Evolutionary conservation across 1,140 invertebrate genomes (phyloP).

Genomic region (Sipha flava): DNA sequence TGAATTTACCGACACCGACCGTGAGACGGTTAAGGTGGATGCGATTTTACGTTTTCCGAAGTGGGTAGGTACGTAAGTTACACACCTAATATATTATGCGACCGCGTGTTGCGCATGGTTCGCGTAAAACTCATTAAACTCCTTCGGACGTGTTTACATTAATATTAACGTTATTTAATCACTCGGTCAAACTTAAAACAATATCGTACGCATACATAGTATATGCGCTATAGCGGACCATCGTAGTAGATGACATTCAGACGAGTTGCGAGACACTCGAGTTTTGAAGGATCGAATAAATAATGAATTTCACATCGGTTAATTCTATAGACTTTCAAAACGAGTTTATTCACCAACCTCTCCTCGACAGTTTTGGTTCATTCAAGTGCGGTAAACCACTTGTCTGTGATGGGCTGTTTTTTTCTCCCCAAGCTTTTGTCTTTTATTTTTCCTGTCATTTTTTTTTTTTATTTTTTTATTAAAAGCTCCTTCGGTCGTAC

Average conservation of each 20-base stretch:
- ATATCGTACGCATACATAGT: background rate
- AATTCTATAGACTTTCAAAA: background rate
- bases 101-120: too few relatives aligned
- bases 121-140: background rate
- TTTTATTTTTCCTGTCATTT: background rate
- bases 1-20: background rate
- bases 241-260: background rate
- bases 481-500: background rate
- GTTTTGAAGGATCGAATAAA: background rate
- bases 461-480: too few relatives aligned
- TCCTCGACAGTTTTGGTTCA: conserved; percentile 12
- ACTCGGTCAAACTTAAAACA: background rate
- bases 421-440: conserved; percentile 2
- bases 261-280: background rate
- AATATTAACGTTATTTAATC: background rate
- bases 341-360: background rate
- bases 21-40: too few relatives aligned
- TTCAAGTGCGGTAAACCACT: conserved; percentile 23
- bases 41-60: background rate
- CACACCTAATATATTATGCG: too few relatives aligned
- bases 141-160: background rate
- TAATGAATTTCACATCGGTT: conserved; percentile 12
- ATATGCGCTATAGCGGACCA: background rate
- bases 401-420: background rate
- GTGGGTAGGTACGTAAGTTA: too few relatives aligned